Conservation (phyloP, 1,140 invertebrate genomes). For the Drosophila tristis region DNA sequence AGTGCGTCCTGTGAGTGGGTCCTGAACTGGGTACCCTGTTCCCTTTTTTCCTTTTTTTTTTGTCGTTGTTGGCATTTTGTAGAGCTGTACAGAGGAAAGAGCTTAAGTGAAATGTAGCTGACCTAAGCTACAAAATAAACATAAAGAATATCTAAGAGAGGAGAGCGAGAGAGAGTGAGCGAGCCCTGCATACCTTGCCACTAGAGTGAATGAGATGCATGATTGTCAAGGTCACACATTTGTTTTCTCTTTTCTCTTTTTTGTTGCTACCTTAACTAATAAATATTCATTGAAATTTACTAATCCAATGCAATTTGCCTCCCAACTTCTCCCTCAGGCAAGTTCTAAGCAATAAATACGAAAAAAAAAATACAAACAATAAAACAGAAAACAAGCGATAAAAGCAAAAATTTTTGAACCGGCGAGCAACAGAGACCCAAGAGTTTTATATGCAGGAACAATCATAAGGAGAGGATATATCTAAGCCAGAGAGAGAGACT, state of each 20-base stretch:
- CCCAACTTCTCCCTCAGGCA: slow-evolving; percentile 72
- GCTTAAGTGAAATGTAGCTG: slow-evolving; percentile 79
- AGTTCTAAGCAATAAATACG: slow-evolving; percentile 38
- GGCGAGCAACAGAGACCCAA: neutral
- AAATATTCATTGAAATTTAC: slow-evolving; percentile 55
- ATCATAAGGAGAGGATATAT: neutral
- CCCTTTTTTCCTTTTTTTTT: slow-evolving; percentile 10
- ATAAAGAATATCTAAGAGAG: slow-evolving; percentile 8
- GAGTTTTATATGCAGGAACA: slow-evolving; percentile 3
- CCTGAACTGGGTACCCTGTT: slow-evolving; percentile 10
- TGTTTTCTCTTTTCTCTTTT: neutral
- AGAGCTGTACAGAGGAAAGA: slow-evolving; percentile 15
- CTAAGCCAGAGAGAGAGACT: neutral
- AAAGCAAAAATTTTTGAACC: neutral
- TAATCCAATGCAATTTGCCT: slow-evolving; percentile 74
- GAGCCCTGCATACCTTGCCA: neutral
- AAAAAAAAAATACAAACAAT: neutral
- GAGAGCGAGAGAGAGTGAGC: neutral
- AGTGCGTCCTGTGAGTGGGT: slow-evolving; percentile 23
- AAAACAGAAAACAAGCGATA: slow-evolving; percentile 7
- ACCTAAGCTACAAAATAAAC: slow-evolving; percentile 73
- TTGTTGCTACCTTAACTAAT: slow-evolving; percentile 37
- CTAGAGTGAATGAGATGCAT: slow-evolving; percentile 3
- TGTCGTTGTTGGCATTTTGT: slow-evolving; percentile 14
- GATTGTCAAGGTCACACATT: slow-evolving; percentile 50